Evolutionary conservation across 2,113 vertebrate genomes (phyloP).

Genomic region (Halcyon senegalensis): DNA sequence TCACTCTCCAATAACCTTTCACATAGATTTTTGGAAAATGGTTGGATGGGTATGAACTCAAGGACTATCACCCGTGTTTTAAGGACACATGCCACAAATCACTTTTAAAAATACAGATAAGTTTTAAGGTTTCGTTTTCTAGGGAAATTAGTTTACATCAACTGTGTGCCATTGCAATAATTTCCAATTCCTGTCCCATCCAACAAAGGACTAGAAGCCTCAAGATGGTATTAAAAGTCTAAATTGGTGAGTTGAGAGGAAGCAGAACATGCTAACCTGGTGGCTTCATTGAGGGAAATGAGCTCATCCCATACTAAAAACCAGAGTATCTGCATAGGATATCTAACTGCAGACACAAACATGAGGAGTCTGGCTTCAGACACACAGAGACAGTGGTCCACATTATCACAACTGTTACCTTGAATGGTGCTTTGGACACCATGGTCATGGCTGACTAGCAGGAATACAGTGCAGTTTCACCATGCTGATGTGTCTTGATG

Average conservation of each 20-base stretch:
- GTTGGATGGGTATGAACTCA: neutral
- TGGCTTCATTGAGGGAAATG: neutral
- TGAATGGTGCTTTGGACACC: neutral
- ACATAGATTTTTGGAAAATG: neutral
- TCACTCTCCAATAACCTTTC: neutral
- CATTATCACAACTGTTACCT: neutral
- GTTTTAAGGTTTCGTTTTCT: neutral
- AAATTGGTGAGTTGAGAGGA: neutral
- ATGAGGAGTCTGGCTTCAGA: neutral
- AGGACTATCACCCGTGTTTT: neutral
- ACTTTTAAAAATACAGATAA: neutral
- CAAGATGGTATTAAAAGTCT: neutral
- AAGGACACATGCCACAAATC: neutral
- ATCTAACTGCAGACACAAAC: neutral
- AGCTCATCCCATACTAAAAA: neutral
- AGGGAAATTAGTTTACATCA: neutral
- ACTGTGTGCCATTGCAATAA: neutral
- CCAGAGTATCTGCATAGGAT: neutral
- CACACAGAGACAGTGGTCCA: neutral
- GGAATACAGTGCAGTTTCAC: neutral
- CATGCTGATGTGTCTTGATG: neutral
- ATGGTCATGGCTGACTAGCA: accelerated
- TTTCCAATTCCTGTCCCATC: neutral
- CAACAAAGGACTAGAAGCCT: neutral
- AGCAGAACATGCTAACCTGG: neutral